Evolutionary conservation across 2,113 vertebrate genomes (phyloP), one percentile per base, ranked within the genome.

Genomic region (Tragelaphus scriptus): DNA sequence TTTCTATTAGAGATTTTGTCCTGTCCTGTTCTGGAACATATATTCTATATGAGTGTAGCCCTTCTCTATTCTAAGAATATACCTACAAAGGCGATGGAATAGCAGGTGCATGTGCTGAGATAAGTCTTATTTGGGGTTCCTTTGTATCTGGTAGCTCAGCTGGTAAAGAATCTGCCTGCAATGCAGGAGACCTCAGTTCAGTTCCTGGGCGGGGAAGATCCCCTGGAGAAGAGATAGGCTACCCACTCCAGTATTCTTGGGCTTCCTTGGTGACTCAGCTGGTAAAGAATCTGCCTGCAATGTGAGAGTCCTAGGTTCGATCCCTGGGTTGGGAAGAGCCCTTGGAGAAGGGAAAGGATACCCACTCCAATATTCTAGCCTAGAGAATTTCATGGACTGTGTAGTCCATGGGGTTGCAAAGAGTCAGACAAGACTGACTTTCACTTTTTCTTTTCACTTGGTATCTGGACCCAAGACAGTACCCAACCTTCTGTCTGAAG

Each of bases 31-130:
- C 49, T 82, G 55, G 28, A 86, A 75, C 36, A 47, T 32, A 36
- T 7, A 15, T 40, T 85, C 51, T 47, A 32, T 53, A 30, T 91
- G 36, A 91, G 30, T 28, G n/a, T 6, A 19, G 23, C 58, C 59
- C 5, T 68, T 92, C 80, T 88, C 88, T 94, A 25, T 25, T 85
- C 91, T 84, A 86, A 94, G 59, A 96, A 68, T 77, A 79, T 32
- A 53, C 19, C 10, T 82, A 9, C 15, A 23, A 47, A 88, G 51
- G 49, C 51, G 3, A 85, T 26, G 26, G 14, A 28, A 53, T n/a
- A 28, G 7, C n/a, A 79, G 65, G 23, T 65, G 3, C 17, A 1
- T 4, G 6, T 51, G 15, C 88, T 79, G n/a, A 61, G 30, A 87
- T 44, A 30, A 15, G 12, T 63, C 93, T 95, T 40, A 21, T 75